Conservation (phyloP, 2,888 invertebrate species). For the Drosophila borborema region DNA sequence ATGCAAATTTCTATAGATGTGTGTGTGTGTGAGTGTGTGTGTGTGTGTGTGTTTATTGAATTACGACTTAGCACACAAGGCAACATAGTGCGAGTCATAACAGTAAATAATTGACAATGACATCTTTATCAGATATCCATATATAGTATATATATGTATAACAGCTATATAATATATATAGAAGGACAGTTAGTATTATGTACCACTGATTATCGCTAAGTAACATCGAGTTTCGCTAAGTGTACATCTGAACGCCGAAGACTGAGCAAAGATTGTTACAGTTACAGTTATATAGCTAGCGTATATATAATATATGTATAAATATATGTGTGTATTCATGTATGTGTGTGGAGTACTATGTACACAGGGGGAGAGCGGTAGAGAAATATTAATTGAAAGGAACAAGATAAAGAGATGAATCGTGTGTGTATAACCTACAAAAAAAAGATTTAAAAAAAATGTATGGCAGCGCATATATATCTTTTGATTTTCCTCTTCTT, state of each 20-base stretch:
- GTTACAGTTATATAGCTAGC: slow-evolving; percentile 30
- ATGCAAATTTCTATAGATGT: slow-evolving; percentile 31
- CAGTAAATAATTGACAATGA: slow-evolving; percentile 65
- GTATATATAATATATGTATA: slow-evolving; percentile 1
- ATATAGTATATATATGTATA: slow-evolving; percentile 3
- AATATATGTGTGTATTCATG: not conserved
- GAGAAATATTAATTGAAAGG: slow-evolving; percentile 8
- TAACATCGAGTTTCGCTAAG: not conserved
- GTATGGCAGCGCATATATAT: slow-evolving; percentile 25
- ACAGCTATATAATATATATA: not conserved
- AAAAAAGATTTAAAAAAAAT: no score
- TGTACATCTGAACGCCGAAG: slow-evolving; percentile 35
- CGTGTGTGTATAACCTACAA: slow-evolving; percentile 29
- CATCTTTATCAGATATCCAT: slow-evolving; percentile 13
- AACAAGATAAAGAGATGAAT: slow-evolving; percentile 5
- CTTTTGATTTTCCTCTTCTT: not conserved
- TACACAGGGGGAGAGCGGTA: slow-evolving; percentile 19
- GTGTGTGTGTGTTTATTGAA: slow-evolving; percentile 9
- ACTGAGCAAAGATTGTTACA: slow-evolving; percentile 60
- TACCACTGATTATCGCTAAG: not conserved
- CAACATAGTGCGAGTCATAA: slow-evolving; percentile 58
- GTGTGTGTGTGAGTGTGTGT: slow-evolving; percentile 10
- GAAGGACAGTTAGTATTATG: not conserved
- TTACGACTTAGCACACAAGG: slow-evolving; percentile 42
- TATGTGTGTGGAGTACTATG: slow-evolving; percentile 22